phyloP scores from a whole-genome alignment of 2,888 invertebrate species.

The Eucera pruinosa region DNA sequence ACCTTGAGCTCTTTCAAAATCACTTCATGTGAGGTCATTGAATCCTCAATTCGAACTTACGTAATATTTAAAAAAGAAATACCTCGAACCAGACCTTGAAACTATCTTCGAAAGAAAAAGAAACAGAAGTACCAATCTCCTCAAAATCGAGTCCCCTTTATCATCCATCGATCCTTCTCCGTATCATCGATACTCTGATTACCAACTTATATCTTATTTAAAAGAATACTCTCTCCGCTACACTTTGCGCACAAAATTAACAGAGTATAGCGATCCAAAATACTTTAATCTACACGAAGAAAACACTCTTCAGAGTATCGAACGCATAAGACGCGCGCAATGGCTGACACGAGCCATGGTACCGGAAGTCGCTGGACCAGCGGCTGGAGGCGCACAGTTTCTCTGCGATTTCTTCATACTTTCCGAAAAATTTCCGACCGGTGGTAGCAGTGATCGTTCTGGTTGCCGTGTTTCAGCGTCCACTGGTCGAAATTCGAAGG shows the following conservation, averaged over 20 bases:
- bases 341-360: neutral
- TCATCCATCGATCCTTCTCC: too few species aligned
- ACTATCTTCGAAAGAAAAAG: neutral
- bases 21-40: neutral
- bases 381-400: too few species aligned
- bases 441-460: too few species aligned
- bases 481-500: constrained; percentile 64
- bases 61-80: neutral
- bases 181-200: too few species aligned
- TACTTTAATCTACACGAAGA: neutral
- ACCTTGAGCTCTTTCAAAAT: neutral
- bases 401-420: too few species aligned
- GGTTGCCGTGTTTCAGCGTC: neutral
- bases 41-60: neutral
- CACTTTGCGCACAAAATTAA: too few species aligned
- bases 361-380: constrained; percentile 23
- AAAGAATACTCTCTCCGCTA: neutral
- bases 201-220: too few species aligned
- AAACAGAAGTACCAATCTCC: too few species aligned
- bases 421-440: neutral
- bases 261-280: too few species aligned
- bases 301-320: neutral
- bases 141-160: too few species aligned
- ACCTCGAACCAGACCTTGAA: neutral
- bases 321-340: neutral